Conservation (phyloP, 2,113 vertebrate species). For the Callithrix jacchus region DNA sequence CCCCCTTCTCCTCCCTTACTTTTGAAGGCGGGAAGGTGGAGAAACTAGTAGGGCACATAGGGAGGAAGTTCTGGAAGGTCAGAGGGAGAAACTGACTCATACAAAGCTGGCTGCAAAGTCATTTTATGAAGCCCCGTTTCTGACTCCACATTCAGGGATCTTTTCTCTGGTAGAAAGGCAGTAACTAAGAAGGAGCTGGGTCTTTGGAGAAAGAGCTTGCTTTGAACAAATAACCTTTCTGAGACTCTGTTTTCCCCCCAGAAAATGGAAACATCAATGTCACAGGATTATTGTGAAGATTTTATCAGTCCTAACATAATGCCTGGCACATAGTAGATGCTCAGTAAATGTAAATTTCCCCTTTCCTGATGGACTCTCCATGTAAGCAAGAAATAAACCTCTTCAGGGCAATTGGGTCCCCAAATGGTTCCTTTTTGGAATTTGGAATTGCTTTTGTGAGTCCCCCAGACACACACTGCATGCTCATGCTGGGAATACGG, state of each 20-base stretch:
- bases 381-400: not conserved
- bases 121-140: not conserved
- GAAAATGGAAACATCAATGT: not conserved
- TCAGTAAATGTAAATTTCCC: not conserved
- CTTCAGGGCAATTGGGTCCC: not conserved
- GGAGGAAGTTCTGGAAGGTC: not conserved
- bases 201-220: not conserved
- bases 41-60: not conserved
- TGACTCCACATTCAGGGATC: not conserved
- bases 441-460: not conserved
- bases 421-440: not conserved
- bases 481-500: not conserved
- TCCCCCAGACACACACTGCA: not conserved
- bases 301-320: not conserved
- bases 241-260: not conserved
- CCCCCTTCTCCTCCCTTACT: not conserved
- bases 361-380: not conserved
- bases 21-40: not conserved
- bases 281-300: not conserved
- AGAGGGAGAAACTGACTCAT: not conserved
- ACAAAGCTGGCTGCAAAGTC: not conserved
- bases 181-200: not conserved
- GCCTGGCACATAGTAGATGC: not conserved
- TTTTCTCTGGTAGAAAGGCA: not conserved
- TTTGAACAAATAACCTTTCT: not conserved